These are phyloP conservation scores for Coracopsis vasa DNA, from an alignment of 2,113 vertebrate genomes.

Conservation along the genomic window DNA sequence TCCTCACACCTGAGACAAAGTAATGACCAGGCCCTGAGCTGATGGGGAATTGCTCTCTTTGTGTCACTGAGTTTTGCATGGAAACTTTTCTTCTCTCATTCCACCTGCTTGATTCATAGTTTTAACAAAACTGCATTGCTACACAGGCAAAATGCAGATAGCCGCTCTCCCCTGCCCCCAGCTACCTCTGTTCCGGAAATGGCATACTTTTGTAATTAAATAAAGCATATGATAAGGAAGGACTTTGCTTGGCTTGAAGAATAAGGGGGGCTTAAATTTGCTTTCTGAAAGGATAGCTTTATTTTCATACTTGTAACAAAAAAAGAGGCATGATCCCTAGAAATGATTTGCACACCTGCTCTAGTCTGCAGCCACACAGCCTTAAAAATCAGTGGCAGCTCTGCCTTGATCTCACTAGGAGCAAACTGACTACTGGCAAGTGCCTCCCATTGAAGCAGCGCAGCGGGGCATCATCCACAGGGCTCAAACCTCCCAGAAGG, in stretches of 20 bases:
- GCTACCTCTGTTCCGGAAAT: neutral
- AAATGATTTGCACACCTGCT: neutral
- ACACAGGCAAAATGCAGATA: neutral
- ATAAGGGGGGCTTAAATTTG: neutral
- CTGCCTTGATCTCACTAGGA: neutral
- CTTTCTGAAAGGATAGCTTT: neutral
- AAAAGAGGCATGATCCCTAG: neutral
- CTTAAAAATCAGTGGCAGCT: neutral
- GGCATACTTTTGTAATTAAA: neutral
- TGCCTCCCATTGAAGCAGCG: accelerated
- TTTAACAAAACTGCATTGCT: neutral
- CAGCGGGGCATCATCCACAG: neutral
- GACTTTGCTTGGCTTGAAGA: neutral
- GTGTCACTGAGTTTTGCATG: neutral
- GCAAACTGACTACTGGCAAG: neutral
- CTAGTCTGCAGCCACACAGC: neutral
- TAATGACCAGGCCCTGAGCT: neutral
- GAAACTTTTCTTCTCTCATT: neutral
- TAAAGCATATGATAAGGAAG: neutral
- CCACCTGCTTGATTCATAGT: neutral
- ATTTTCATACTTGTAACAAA: neutral
- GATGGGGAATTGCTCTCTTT: neutral
- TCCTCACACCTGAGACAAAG: neutral
- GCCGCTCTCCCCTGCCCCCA: neutral
- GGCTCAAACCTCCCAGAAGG: neutral